Evolutionary conservation across 2,888 invertebrate genomes (phyloP).

Genomic region (Blastobasis lacticolella): DNA sequence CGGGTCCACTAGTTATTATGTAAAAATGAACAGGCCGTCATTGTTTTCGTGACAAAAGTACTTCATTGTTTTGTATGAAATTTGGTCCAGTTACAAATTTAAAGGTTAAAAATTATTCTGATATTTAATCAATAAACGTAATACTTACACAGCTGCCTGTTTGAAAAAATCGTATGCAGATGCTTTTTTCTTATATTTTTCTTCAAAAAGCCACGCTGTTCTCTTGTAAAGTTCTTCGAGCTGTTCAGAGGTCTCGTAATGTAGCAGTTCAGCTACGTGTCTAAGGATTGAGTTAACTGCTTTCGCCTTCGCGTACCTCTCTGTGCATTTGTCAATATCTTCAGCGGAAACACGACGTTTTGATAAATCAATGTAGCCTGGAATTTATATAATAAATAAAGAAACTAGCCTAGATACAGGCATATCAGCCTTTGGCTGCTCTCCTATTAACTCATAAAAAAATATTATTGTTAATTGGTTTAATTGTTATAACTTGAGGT

Average conservation of each 20-base stretch:
- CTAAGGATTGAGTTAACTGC: constrained; percentile 98
- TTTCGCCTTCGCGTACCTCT: constrained; percentile 98
- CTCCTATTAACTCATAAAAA: too few species aligned
- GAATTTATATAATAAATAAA: constrained; percentile 13
- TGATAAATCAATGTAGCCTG: constrained; percentile 98
- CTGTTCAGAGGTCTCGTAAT: constrained; percentile 92
- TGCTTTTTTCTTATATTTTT: constrained; percentile 95
- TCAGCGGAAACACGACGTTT: constrained; percentile 98
- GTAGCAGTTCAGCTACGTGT: constrained; percentile 96
- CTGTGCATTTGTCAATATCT: constrained; percentile 98
- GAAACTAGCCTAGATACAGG: too few species aligned
- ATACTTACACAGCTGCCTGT: constrained; percentile 93
- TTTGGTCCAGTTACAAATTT: too few species aligned
- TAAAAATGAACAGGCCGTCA: too few species aligned
- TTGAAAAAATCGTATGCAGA: constrained; percentile 99
- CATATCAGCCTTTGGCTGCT: too few species aligned
- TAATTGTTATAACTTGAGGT: too few species aligned
- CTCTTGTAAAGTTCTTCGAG: constrained; percentile 95
- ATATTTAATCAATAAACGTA: not conserved
- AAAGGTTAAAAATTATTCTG: too few species aligned
- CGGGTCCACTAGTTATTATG: too few species aligned
- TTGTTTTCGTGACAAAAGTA: too few species aligned
- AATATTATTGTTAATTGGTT: too few species aligned
- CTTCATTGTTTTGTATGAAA: too few species aligned
- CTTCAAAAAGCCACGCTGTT: constrained; percentile 99